Evolutionary conservation across 2,797 vertebrate genomes (phyloP).

Genomic region (Eulemur coronatus): DNA sequence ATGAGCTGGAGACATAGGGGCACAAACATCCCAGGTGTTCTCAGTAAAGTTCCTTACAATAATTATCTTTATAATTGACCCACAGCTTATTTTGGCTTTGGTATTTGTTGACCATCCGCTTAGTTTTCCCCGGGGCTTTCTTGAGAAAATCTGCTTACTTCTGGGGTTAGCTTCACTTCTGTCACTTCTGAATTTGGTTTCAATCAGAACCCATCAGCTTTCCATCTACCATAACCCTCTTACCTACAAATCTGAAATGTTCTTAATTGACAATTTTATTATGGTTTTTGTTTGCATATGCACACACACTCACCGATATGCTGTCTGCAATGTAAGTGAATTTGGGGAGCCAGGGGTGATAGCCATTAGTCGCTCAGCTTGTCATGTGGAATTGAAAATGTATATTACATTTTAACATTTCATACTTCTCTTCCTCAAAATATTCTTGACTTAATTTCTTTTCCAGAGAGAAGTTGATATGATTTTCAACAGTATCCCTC

Average conservation of each 20-base stretch:
- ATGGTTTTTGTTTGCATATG: background rate
- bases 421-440: background rate
- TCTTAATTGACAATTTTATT: slow-evolving; percentile 19
- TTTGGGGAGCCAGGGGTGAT: background rate
- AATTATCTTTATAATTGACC: background rate
- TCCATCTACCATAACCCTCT: background rate
- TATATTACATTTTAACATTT: background rate
- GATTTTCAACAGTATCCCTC: background rate
- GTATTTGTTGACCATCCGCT: background rate
- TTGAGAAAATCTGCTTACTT: slow-evolving; percentile 31
- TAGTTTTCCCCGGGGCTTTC: background rate
- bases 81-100: background rate
- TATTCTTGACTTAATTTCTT: background rate
- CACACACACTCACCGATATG: background rate
- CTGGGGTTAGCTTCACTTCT: background rate
- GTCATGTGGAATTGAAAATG: background rate
- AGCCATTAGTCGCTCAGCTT: background rate
- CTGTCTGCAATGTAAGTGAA: background rate
- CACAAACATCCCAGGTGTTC: background rate
- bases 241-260: background rate
- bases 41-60: slow-evolving; percentile 27
- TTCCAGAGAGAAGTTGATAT: background rate
- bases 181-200: background rate
- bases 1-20: background rate
- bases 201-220: background rate